Evolutionary conservation across 2,888 invertebrate genomes (phyloP), one percentile per base, ranked within the genome.

Genomic region (Andrena marginata): DNA sequence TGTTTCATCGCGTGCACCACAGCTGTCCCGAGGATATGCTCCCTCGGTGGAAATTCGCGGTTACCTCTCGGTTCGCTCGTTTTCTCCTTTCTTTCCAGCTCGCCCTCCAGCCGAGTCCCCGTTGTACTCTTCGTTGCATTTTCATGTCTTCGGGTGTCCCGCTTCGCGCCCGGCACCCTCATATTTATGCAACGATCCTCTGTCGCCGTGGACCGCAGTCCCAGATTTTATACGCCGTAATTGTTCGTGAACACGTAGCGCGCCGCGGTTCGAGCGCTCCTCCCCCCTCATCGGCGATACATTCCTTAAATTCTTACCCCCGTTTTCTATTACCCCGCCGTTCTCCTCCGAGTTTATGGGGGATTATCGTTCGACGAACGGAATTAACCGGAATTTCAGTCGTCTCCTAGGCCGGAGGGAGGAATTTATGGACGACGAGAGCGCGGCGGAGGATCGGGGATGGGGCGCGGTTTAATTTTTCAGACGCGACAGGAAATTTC

Each of bases 171-270:
- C 65, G 49, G 35, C 67, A 49, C 51, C 71, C 75, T 84, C 83
- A 75, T 84, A 83, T 83, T 83, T 84, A 84, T 84, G 83, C 84
- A 83, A 84, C 71, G 83, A 23, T 26, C 35, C 67, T 26, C 56
- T 56, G n/a, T 10, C 78, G 29, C 49, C 56, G 74, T 70, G 74
- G 48, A 54, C 83, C 83, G 65, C 74, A 84, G 75, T 83, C 78
- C 83, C 49, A 78, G 84, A 83, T 84, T 75, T 75, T 78, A 78
- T 83, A 68, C 83, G 3, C 42, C 31, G 84, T 84, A 84, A 84
- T 84, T 84, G 83, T 64, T 60, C 29, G 8, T 0, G 29, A 63
- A 48, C 42, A 49, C 63, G 29, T 23, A 35, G 20, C 33, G 16
- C 8, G 35, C 33, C 31, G 23, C 35, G 49, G 65, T n/a, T 67